A percentile compares a stretch with the other conserved stretches of the same genome.
These are phyloP conservation scores for Empis stercorea DNA, from an alignment of 2,888 invertebrate species.

Conservation along the genomic window DNA sequence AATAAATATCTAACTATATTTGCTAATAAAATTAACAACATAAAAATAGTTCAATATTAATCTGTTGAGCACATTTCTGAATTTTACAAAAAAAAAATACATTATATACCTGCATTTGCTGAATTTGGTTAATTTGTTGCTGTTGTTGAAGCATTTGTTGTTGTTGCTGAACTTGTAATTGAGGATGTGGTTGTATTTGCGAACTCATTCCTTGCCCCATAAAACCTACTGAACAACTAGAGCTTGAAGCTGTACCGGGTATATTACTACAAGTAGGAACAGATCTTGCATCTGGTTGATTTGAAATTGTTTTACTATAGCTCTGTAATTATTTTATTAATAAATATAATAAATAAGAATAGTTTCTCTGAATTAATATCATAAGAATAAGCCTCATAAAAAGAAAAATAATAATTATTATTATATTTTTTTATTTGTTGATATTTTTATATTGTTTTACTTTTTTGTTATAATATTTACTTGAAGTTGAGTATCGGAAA, in stretches of 20 bases:
- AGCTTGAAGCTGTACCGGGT: too few relatives aligned
- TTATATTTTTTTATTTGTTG: neutral
- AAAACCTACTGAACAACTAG: too few relatives aligned
- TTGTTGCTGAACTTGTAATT: slow-evolving; percentile 45
- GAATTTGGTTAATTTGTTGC: slow-evolving; percentile 32
- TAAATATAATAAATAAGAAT: neutral
- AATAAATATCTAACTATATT: too few relatives aligned
- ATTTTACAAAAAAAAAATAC: too few relatives aligned
- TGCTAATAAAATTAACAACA: too few relatives aligned
- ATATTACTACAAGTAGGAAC: slow-evolving; percentile 30
- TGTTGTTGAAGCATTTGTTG: slow-evolving; percentile 34
- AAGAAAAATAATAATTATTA: neutral
- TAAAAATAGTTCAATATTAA: too few relatives aligned
- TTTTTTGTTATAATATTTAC: neutral
- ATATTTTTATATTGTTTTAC: neutral
- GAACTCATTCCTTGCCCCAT: too few relatives aligned
- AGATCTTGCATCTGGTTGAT: slow-evolving; percentile 18
- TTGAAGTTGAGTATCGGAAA: slow-evolving; percentile 49
- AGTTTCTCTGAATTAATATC: too few relatives aligned
- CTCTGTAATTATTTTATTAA: slow-evolving; percentile 8
- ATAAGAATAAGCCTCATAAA: too few relatives aligned
- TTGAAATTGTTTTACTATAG: slow-evolving; percentile 8
- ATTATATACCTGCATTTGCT: slow-evolving; percentile 32
- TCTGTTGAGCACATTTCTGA: too few relatives aligned
- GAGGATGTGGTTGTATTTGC: slow-evolving; percentile 32